Evolutionary conservation across 2,888 invertebrate genomes (phyloP), one percentile per base, ranked within the genome.

Genomic region (Eretmocerus hayati): DNA sequence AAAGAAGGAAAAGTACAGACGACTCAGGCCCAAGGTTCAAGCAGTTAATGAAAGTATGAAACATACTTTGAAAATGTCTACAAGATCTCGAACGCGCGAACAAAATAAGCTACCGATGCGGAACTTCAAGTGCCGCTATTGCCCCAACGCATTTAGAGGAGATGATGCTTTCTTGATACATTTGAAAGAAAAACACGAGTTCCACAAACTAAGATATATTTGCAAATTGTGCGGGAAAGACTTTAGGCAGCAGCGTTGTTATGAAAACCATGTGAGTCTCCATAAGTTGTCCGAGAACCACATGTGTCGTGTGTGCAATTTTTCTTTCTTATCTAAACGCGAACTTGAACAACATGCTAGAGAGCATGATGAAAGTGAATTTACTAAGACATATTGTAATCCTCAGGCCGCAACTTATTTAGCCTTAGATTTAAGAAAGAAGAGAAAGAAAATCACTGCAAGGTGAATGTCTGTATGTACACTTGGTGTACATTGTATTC

Each of bases 161-260:
- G 41, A 54, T 8, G 33, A n/a, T 8, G 35, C 13, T 23, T 40
- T 54, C 11, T 46, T 41, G 39, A 40, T 41, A 5, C 54, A 54
- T 15, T 21, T 51, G 16, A 45, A 32, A 3, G 49, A 52, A 22
- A 54, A 50, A 9, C 56, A 53, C 18, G 51, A 53, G 30, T 51
- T 49, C 13, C 47, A 47, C n/a, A 50, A 51, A 18, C 44, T 50
- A 5, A 52, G 42, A 26, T 54, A 53, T 4, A 37, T 52, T 13
- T 56, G 56, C 19, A 51, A 53, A 21, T 15, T 49, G 13, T 56
- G 56, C 8, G 43, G 47, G 4, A 56, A 55, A 18, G 52, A 56
- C 18, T 54, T 56, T 26, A 16, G 41, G n/a, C 47, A 51, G 18
- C 53, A 53, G 19, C 44, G 53, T 6, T 44, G 45, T 18, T 51